Base-by-base conservation (phyloP, 92 coral and sea anemone genomes). In the Blastomussa wellsi region DNA sequence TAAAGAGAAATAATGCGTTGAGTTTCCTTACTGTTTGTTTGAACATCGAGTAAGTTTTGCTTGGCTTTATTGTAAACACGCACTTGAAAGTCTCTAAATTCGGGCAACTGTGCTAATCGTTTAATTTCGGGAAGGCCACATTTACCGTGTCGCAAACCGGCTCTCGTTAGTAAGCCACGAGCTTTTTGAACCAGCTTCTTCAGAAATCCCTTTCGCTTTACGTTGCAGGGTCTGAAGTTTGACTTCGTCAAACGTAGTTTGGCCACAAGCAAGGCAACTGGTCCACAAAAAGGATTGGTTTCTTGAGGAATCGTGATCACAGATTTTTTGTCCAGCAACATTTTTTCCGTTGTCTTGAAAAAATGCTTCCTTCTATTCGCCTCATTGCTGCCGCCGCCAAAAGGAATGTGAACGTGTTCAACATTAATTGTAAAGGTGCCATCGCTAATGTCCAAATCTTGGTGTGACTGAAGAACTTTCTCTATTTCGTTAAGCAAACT, bases 111-210 rank as follows among this genome's bases (percentile, higher is more conserved):
- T 36, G 75, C 2, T 7, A 70, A 35, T 3, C 37, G 42, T 16
- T 70, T 26, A 19, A 70, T 70, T 35, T 70, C 75, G 19, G 16
- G 17, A 17, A 70, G 75, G 7, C 75, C 75, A 12, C 75, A 70
- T 70, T 70, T 70, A 26, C 75, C 75, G 44, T 70, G 75, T n/a
- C 75, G 75, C 47, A 70, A 12, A 17, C 75, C 75, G 0, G 75
- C 75, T 9, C 48, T 70, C 6, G 75, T 70, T 4, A 37, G 28
- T 13, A 70, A 26, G 2, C 75, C 48, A 17, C 48, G 16, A 12
- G 75, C 75, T 70, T 35, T 33, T 5, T 8, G 42, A 12, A 70
- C 75, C 0, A 70, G 28, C 48, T 70, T 70, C 44, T 7, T 70
- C 74, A 70, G 13, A 26, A n/a, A 33, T 14, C 74, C 5, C 36